Evolutionary conservation across 2,888 invertebrate species (phyloP), one percentile per base, ranked within the genome.

Genomic region (Blastobasis lacticolella): DNA sequence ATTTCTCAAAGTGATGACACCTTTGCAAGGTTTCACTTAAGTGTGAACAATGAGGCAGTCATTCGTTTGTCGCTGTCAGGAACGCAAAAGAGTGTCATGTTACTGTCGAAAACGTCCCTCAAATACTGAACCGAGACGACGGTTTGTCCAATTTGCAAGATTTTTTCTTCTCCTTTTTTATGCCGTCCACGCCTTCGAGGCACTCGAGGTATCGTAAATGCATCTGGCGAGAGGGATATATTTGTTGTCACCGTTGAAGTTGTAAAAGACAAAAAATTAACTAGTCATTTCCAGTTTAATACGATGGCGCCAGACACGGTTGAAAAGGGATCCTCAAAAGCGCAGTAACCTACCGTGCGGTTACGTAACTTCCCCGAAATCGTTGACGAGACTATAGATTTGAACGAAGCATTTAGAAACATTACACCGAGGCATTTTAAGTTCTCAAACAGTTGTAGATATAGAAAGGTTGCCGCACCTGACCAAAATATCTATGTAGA

Each of bases 401-500:
- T 51, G 5, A 46, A 48, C 23, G 23, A 44, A 46, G 45, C 10
- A 6, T 45, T 45, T 45, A 43, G 23, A 49, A 40, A 46, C 53
- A 55, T 46, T 41, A 23, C 38, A 47, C 38, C 45, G 46, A 54
- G 45, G 43, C 8, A 46, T 49, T 42, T 49, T 45, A 10, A 46
- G n/a, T 46, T 40, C 36, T 38, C 5, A 51, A 51, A 50, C 50
- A 53, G 49, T 56, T 51, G 57, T 55, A 56, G 56, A 60, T 58
- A 58, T 60, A 59, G 60, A 23, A 23, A 23, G 23, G 23, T 23
- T 23, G 23, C 23, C 23, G 23, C 23, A 23, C 23, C 23, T 59
- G 55, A 48, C 43, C 23, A 60, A 58, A 60, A 63, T 66, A 64
- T 58, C 58, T 61, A 63, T 64, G 60, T 59, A 66, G 66, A 64